These are phyloP conservation scores for Anabacerthia variegaticeps DNA, from an alignment of 2,797 vertebrate genomes.

Conservation along the genomic window DNA sequence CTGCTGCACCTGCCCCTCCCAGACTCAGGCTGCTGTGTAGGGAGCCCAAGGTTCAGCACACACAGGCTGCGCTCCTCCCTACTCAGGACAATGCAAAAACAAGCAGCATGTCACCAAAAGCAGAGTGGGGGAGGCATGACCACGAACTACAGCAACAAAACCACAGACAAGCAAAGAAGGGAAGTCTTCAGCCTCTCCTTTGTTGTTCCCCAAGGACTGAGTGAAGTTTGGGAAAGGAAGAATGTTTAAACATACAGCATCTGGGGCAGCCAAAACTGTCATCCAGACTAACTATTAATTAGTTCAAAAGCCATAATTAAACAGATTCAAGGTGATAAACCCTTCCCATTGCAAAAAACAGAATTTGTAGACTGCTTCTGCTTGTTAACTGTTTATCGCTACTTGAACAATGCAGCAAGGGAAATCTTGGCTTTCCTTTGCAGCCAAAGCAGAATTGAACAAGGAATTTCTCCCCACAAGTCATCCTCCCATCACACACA, in stretches of 20 bases:
- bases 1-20: neutral
- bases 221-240: neutral
- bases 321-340: neutral
- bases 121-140: neutral
- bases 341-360: neutral
- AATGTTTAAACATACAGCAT: neutral
- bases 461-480: neutral
- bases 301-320: neutral
- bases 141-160: neutral
- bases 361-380: neutral
- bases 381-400: neutral
- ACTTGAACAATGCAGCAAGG: neutral
- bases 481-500: neutral
- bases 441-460: neutral
- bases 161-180: neutral
- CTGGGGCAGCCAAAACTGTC: neutral
- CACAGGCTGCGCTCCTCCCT: no score
- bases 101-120: neutral
- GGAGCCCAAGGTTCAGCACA: neutral
- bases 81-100: neutral
- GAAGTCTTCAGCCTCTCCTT: neutral
- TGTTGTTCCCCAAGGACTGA: neutral
- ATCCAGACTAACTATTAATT: neutral
- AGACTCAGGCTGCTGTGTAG: neutral
- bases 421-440: neutral